Conservation (phyloP, 1,140 invertebrate species). For the Drosophila subpulchrella region DNA sequence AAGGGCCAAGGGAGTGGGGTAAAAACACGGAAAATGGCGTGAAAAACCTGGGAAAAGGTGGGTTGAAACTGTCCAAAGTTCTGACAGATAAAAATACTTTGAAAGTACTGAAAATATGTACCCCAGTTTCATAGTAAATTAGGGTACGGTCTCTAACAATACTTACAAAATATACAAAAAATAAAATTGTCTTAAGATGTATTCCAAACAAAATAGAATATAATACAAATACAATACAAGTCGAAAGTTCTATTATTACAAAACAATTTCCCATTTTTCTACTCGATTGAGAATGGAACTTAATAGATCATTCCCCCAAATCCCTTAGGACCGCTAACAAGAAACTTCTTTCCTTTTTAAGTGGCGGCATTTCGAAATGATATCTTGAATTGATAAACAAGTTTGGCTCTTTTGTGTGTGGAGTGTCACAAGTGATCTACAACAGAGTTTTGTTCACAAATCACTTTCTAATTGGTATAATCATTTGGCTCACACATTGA, state of each 20-base stretch:
- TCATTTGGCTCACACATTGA: slow-evolving; percentile 20
- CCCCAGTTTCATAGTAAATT: not conserved
- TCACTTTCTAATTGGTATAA: slow-evolving; percentile 47
- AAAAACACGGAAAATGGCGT: slow-evolving; percentile 17
- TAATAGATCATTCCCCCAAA: slow-evolving; percentile 21
- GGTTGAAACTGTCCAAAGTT: not conserved
- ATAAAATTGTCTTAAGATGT: too few species aligned
- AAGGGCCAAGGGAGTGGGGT: slow-evolving; percentile 7
- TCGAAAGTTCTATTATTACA: not conserved
- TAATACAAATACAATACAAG: too few species aligned
- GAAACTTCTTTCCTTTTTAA: slow-evolving; percentile 1
- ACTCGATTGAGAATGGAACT: too few species aligned
- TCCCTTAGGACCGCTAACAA: not conserved
- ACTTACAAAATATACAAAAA: too few species aligned
- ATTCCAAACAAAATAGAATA: not conserved
- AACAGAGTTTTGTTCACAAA: slow-evolving; percentile 25
- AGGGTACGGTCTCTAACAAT: too few species aligned
- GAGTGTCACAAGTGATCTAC: slow-evolving; percentile 30
- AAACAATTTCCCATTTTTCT: not conserved
- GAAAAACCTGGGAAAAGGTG: slow-evolving; percentile 12
- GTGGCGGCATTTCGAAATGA: not conserved
- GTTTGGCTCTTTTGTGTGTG: not conserved
- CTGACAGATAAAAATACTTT: not conserved
- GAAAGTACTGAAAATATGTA: not conserved
- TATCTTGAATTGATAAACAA: slow-evolving; percentile 9